Percentiles rank a stretch among this genome's conserved stretches.
Evolutionary conservation across 35 echinoderm and acorn worm species (phyloP).

Genomic region (Strongylocentrotus purpuratus): DNA sequence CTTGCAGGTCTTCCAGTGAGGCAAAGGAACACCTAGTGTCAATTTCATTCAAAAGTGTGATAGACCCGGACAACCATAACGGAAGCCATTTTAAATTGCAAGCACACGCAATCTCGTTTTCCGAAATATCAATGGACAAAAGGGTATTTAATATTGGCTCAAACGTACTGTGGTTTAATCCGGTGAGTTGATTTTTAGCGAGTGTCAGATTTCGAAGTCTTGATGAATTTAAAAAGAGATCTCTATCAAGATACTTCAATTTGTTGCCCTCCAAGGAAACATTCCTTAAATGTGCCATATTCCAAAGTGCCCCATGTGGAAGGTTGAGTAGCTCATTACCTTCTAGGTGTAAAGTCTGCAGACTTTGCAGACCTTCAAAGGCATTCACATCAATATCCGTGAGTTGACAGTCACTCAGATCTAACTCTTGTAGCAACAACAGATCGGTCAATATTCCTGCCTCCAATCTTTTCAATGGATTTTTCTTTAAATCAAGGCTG

Average conservation of each 20-base stretch:
- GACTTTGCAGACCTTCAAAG: no score
- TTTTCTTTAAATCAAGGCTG: no score
- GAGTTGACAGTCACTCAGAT: no score
- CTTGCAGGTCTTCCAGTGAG: no score
- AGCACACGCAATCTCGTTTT: background rate
- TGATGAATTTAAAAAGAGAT: background rate
- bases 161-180: background rate
- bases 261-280: background rate
- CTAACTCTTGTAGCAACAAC: no score
- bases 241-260: background rate
- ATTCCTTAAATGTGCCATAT: no score
- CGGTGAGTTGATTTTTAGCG: background rate
- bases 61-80: background rate
- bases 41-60: background rate
- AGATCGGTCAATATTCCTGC: no score
- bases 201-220: background rate
- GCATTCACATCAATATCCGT: no score
- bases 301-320: no score
- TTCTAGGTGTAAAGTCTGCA: no score
- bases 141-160: background rate
- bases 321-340: no score
- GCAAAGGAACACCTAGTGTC: background rate
- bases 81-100: slow-evolving; percentile 4
- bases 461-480: no score
- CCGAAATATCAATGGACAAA: background rate